Percentiles rank a stretch among this genome's conserved stretches.
Evolutionary conservation across 2,888 invertebrate species (phyloP).

Genomic region (Crioceris asparagi): DNA sequence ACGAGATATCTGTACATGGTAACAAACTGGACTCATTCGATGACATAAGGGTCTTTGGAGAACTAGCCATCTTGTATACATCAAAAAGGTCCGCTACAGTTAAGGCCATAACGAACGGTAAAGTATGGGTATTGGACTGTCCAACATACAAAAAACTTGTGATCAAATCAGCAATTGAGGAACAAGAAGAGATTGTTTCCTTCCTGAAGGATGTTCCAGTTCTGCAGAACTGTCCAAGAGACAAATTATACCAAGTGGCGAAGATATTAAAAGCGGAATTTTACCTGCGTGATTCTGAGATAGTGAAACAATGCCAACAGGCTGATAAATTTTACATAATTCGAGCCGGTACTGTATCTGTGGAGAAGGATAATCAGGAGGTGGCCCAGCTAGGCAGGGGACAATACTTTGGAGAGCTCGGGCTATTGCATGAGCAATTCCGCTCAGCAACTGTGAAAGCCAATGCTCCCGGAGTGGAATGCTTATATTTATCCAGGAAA

Average conservation of each 20-base stretch:
- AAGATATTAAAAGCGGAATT: slow-evolving; percentile 82
- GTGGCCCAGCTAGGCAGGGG: slow-evolving; percentile 9
- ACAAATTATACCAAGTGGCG: slow-evolving; percentile 68
- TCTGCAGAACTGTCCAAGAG: slow-evolving; percentile 57
- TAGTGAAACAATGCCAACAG: slow-evolving; percentile 72
- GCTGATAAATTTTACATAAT: slow-evolving; percentile 88
- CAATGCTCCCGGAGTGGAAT: slow-evolving; percentile 61
- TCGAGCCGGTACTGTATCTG: slow-evolving; percentile 68
- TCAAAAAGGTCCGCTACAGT: slow-evolving; percentile 83
- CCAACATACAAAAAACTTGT: slow-evolving; percentile 80
- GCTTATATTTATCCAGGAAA: slow-evolving; percentile 69
- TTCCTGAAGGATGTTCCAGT: slow-evolving; percentile 75
- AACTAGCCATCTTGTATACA: slow-evolving; percentile 52
- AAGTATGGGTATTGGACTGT: slow-evolving; percentile 82
- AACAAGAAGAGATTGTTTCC: slow-evolving; percentile 73
- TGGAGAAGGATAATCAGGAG: slow-evolving; percentile 49
- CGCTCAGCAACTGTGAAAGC: slow-evolving; percentile 86
- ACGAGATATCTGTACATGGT: slow-evolving; percentile 63
- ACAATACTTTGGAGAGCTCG: slow-evolving; percentile 15
- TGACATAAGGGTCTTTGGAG: slow-evolving; percentile 76
- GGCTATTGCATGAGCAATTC: slow-evolving; percentile 59
- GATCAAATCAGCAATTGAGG: slow-evolving; percentile 73
- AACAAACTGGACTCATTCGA: slow-evolving; percentile 45
- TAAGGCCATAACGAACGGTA: slow-evolving; percentile 66
- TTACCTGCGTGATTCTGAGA: slow-evolving; percentile 63